These are phyloP conservation scores for Epizoanthus fatuus DNA, from an alignment of 92 coral and sea anemone genomes.

Conservation along the genomic window DNA sequence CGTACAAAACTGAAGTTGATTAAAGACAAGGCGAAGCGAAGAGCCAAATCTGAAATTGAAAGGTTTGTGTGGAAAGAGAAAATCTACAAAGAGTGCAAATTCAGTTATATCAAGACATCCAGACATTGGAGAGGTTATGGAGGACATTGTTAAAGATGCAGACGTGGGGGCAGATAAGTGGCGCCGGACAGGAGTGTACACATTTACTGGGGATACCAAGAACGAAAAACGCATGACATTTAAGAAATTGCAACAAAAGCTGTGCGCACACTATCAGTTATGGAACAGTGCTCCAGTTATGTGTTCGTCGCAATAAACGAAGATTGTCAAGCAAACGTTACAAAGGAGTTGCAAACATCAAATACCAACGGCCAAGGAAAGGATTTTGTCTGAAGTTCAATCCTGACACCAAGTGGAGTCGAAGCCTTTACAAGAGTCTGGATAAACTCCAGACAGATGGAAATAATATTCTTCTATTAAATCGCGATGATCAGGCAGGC, in stretches of 20 bases:
- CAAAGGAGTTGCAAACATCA: conserved; percentile 63
- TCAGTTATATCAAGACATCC: conserved; percentile 47
- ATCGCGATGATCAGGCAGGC: conserved; percentile 76
- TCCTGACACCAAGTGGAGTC: conserved; percentile 70
- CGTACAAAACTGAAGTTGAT: conserved; percentile 38
- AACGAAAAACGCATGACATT: conserved; percentile 60
- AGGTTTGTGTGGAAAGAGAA: conserved; percentile 27
- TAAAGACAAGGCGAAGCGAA: conserved; percentile 41
- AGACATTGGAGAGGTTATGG: conserved; percentile 70
- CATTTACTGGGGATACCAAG: conserved; percentile 65
- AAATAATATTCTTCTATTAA: conserved; percentile 38
- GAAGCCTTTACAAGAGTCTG: conserved; percentile 56
- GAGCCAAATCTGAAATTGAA: conserved; percentile 24
- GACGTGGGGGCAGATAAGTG: conserved; percentile 66
- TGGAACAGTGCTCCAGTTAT: conserved; percentile 59
- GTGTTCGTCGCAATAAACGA: conserved; percentile 50
- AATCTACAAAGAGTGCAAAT: conserved; percentile 4
- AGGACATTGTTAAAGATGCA: conserved; percentile 57
- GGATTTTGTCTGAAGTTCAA: conserved; percentile 64
- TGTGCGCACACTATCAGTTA: conserved; percentile 56
- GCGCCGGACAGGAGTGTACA: conserved; percentile 77
- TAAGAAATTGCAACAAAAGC: conserved; percentile 28
- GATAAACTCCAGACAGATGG: conserved; percentile 69
- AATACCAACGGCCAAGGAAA: conserved; percentile 68
- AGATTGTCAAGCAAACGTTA: conserved; percentile 27